Conservation (phyloP, 2,113 vertebrate genomes). For the Fulica atra region DNA sequence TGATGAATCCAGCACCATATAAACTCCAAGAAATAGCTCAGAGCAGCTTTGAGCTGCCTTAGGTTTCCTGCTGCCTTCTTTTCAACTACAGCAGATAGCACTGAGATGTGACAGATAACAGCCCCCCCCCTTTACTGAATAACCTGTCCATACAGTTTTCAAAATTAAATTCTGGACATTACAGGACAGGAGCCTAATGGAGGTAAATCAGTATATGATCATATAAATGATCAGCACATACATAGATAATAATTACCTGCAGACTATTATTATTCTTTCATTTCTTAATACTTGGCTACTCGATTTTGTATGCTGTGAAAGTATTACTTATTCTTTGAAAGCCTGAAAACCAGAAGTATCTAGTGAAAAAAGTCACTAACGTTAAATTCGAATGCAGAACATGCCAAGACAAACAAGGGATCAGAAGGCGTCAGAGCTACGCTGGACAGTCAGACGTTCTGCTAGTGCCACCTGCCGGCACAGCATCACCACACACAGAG, state of each 20-base stretch:
- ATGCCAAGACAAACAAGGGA: background rate
- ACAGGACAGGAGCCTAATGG: background rate
- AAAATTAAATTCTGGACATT: background rate
- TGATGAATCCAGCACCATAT: background rate
- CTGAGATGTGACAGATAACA: background rate
- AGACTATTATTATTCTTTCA: background rate
- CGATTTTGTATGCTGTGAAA: background rate
- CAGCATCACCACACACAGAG: background rate
- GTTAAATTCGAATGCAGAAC: background rate
- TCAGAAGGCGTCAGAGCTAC: background rate
- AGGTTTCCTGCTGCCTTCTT: background rate
- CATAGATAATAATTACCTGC: background rate
- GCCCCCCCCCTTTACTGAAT: background rate
- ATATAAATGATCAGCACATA: background rate
- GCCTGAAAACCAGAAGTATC: background rate
- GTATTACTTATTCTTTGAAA: background rate
- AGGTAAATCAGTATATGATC: background rate
- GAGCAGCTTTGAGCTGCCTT: background rate
- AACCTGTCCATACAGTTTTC: no score
- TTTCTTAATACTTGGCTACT: background rate
- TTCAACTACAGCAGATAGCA: background rate
- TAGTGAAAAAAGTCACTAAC: background rate
- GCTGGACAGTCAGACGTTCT: background rate
- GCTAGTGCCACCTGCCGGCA: conserved; percentile 51
- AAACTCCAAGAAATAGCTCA: background rate